phyloP scores from a whole-genome alignment of 2,888 invertebrate species.

The Dolomedes plantarius region DNA sequence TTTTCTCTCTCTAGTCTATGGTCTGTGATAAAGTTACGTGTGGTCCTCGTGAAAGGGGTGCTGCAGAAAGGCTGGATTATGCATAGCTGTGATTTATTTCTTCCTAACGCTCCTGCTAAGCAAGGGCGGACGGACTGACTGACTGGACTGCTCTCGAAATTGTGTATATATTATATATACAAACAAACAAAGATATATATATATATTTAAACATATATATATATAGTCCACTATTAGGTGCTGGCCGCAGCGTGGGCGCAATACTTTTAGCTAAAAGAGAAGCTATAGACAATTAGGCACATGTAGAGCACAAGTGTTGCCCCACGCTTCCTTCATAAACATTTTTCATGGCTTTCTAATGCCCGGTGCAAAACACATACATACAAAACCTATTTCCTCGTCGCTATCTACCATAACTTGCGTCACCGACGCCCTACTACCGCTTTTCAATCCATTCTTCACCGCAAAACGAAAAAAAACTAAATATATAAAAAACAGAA shows the following conservation, averaged over 20 bases:
- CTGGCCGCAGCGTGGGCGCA: slow-evolving; percentile 70
- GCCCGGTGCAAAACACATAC: slow-evolving; percentile 47
- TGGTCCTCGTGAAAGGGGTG: slow-evolving; percentile 64
- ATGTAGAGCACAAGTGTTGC: slow-evolving; percentile 71
- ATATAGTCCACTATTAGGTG: slow-evolving; percentile 71
- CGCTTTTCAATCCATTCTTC: slow-evolving; percentile 39
- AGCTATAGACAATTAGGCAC: slow-evolving; percentile 70
- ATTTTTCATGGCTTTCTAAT: slow-evolving; percentile 58
- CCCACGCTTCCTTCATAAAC: slow-evolving; percentile 65
- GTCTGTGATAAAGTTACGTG: slow-evolving; percentile 69
- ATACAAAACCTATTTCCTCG: slow-evolving; percentile 49
- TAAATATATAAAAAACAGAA: slow-evolving; percentile 26
- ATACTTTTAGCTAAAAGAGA: slow-evolving; percentile 71
- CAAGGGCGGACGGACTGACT: slow-evolving; percentile 61
- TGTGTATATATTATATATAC: slow-evolving; percentile 61
- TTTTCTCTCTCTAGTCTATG: slow-evolving; percentile 65
- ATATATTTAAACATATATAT: slow-evolving; percentile 51
- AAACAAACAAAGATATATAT: slow-evolving; percentile 54
- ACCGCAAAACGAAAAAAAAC: slow-evolving; percentile 15
- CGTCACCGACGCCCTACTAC: slow-evolving; percentile 44
- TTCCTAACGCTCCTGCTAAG: slow-evolving; percentile 67
- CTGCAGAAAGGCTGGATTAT: slow-evolving; percentile 37
- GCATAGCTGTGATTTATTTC: slow-evolving; percentile 62
- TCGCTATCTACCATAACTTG: slow-evolving; percentile 55
- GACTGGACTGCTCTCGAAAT: slow-evolving; percentile 58